Base-by-base conservation (phyloP, 2,888 invertebrate genomes). In the Pandemis cinnamomeana region DNA sequence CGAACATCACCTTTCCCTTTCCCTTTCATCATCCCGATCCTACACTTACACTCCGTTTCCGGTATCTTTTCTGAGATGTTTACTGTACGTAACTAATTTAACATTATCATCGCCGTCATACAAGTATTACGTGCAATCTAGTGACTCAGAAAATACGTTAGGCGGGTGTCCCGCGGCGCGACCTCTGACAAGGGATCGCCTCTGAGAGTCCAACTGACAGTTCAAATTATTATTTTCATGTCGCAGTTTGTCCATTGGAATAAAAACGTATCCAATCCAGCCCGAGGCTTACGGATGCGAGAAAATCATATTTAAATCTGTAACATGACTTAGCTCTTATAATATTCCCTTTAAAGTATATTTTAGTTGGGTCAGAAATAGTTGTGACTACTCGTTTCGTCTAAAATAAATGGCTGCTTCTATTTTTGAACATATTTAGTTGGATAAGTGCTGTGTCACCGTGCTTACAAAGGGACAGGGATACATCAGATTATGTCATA, bases 71-170 rank as follows among this genome's bases (percentile, higher is more conserved):
- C 27, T 5, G 27, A 10, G 2, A 7, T 27, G 58, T 27, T 27
- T 58, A 11, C 27, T 8, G 7, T 27, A 27, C 11, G 15, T 15
- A 20, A 44, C 27, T 68, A 36, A 58, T 46, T 68, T 46, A n/a
- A 44, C 42, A 8, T 27, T 64, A 41, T 42, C 51, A 11, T 15
- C 44, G 62, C 51, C 48, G 51, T 7, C 55, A 46, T 64, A 15
- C 71, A 63, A 48, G 68, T 77, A 79, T 76, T 78, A 60, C 76
- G 77, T 77, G 76, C 77, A 82, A 86, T 82, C 83, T 85, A 85
- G 80, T 84, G 86, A 81, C 80, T 79, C 80, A 84, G 84, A 87
- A 85, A 87, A 87, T 86, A 83, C 84, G 81, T 81, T 80, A 80
- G 80, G 70, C 77, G 67, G 78, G 77, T 77, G 79, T 78, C 80